Base-by-base conservation (phyloP, 2,797 vertebrate species). In the Leptatherina wallacei region DNA sequence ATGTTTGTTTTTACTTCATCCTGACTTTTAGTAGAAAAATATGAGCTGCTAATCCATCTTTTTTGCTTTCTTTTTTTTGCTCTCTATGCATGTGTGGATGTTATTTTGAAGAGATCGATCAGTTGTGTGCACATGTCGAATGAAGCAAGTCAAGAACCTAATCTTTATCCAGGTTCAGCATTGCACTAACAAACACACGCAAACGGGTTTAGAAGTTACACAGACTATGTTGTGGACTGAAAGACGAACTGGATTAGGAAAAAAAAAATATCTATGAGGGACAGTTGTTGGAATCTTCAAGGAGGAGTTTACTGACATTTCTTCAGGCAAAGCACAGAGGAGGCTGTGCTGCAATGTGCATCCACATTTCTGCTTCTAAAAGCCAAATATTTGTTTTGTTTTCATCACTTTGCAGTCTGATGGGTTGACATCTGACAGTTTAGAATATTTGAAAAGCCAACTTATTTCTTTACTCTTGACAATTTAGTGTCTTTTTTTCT, bases 341-440 rank as follows among this genome's bases (percentile, higher is more conserved):
- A 75, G 65, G 68, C 77, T 70, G 66, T 9, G 61, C 58, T 60
- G 58, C 71, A 71, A 49, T 64, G 49, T 27, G 16, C 61, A 60
- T 51, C 32, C 24, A 44, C 52, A 63, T 69, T 27, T 83, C 56
- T 77, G 51, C 73, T 56, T 74, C 70, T 70, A 61, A 78, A 76
- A 80, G 74, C 47, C 70, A 85, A 77, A 82, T 65, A 82, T 82
- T 73, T 83, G 61, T 78, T 84, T 79, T 74, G 62, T 85, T 89
- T 89, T 83, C 77, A 86, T 84, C 72, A 85, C 72, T 51, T 49
- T 78, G 63, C 73, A 77, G 68, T 78, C 32, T 77, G 73, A 79
- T 65, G 62, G 78, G 61, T 84, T 83, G 80, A 81, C 71, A 83
- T 70, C 54, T 86, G 84, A 85, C 83, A 83, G 80, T 82, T 84